phyloP scores from a whole-genome alignment of 2,888 invertebrate species.

The Hemaris fuciformis region DNA sequence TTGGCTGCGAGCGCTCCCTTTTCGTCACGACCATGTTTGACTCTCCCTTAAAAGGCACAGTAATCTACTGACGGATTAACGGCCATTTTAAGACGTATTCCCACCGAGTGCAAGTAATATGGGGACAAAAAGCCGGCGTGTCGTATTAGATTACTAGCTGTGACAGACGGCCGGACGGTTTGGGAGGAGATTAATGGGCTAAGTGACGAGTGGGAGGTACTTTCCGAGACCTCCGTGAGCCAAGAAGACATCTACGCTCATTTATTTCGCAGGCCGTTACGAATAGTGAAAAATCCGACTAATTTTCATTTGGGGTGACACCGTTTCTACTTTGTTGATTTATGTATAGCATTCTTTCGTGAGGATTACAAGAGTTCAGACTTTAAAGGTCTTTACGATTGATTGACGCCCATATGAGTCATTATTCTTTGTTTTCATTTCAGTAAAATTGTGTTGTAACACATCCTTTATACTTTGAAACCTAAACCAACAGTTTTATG shows the following conservation, averaged over 20 bases:
- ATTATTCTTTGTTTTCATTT: not conserved
- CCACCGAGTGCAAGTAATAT: slow-evolving; percentile 67
- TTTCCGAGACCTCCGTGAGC: slow-evolving; percentile 45
- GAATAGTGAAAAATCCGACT: slow-evolving; percentile 64
- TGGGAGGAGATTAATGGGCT: slow-evolving; percentile 75
- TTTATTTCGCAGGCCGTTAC: slow-evolving; percentile 62
- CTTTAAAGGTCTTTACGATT: not conserved
- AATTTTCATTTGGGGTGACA: slow-evolving; percentile 44
- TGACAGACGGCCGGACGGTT: slow-evolving; percentile 76
- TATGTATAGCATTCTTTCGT: not conserved
- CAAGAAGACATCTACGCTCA: slow-evolving; percentile 55
- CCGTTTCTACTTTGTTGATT: not conserved
- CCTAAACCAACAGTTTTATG: not conserved
- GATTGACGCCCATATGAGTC: not conserved
- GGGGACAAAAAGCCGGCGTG: slow-evolving; percentile 78
- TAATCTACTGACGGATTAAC: slow-evolving; percentile 65
- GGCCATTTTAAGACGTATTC: slow-evolving; percentile 67
- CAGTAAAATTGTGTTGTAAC: not conserved
- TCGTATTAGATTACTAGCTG: slow-evolving; percentile 79
- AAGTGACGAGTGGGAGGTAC: slow-evolving; percentile 75
- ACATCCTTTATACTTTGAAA: not conserved
- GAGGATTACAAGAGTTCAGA: not conserved
- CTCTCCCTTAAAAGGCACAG: slow-evolving; percentile 55
- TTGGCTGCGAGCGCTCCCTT: slow-evolving; percentile 41
- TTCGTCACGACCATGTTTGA: slow-evolving; percentile 52